A percentile compares a stretch with the other conserved stretches of the same genome.
Evolutionary conservation across 2,113 vertebrate genomes (phyloP).

Genomic region (Perca flavescens): DNA sequence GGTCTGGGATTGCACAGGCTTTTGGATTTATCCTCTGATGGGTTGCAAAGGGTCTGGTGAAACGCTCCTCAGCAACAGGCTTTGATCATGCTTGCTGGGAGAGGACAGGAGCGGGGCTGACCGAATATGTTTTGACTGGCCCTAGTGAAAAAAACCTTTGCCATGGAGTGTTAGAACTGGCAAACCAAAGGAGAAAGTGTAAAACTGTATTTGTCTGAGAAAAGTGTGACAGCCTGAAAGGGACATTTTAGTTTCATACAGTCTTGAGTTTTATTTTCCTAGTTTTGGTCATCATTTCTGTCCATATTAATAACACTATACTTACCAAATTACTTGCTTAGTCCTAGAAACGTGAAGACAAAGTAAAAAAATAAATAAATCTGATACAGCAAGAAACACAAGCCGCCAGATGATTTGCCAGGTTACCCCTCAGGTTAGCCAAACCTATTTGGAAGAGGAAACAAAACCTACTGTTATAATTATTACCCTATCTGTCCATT

Average conservation of each 20-base stretch:
- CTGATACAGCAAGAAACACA: neutral
- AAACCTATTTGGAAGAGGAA: neutral
- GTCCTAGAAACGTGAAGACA: neutral
- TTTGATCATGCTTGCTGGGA: slow-evolving; percentile 56
- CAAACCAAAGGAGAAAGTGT: slow-evolving; percentile 23
- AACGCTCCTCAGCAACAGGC: slow-evolving; percentile 39
- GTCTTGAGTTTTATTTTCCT: neutral
- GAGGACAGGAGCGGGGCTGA: slow-evolving; percentile 40
- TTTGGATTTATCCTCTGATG: slow-evolving; percentile 50
- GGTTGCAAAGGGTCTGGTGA: slow-evolving; percentile 48
- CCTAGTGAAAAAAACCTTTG: slow-evolving; percentile 37
- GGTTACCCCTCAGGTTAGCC: neutral
- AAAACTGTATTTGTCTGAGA: slow-evolving; percentile 32
- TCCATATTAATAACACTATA: neutral
- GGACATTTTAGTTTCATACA: slow-evolving; percentile 11
- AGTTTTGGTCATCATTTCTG: neutral
- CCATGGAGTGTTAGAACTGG: slow-evolving; percentile 22
- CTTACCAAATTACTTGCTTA: neutral
- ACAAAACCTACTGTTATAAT: neutral
- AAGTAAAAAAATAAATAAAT: neutral
- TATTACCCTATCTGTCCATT: neutral
- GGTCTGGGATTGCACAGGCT: slow-evolving; percentile 44
- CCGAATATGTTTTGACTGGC: slow-evolving; percentile 43
- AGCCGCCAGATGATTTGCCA: neutral
- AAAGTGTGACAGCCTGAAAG: slow-evolving; percentile 8